Base-by-base conservation (phyloP, 2,888 invertebrate species). In the Watsonalla binaria region DNA sequence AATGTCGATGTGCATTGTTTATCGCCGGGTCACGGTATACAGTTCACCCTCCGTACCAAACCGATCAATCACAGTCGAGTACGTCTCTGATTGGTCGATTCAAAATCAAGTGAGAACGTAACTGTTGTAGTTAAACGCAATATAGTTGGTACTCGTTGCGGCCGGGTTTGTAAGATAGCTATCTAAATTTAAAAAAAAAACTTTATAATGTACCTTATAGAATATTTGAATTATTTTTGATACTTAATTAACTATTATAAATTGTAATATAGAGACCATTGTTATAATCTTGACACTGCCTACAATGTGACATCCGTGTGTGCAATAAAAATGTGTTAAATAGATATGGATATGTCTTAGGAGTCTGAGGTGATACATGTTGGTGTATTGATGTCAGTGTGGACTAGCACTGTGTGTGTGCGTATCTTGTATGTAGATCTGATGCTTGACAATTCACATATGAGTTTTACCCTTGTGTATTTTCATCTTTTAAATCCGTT, bases 141-240 rank as follows among this genome's bases (percentile, higher is more conserved):
- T 64, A 55, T 66, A 63, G 57, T 66, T 67, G 63, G 61, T 67
- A 71, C 58, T 60, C 53, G 46, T 61, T 62, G 64, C 65, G 76
- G 75, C 75, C 74, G 76, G 73, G 70, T 72, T 58, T 76, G 74
- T 78, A 76, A 73, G 57, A 76, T 78, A 78, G 68, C 67, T 73
- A 65, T 56, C 56, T 49, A 59, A 63, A 65, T 62, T 58, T 64
- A 68, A 66, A 67, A 63, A 56, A 61, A 62, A 60, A 61, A 64
- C 67, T 65, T 69, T 69, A 69, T 72, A 66, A 63, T 65, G 62
- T 74, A 73, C 24, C 24, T 24, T 24, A 76, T 75, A 73, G 70
- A 68, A 76, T 71, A 76, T 76, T 74, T 67, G 60, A 74, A 76
- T 82, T 84, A 83, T 84, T 84, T 84, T 84, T 84, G 84, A 84